Percentiles rank a stretch among this genome's conserved stretches.
Conservation (phyloP, 1,140 invertebrate species). For the Zaprionus africanus region DNA sequence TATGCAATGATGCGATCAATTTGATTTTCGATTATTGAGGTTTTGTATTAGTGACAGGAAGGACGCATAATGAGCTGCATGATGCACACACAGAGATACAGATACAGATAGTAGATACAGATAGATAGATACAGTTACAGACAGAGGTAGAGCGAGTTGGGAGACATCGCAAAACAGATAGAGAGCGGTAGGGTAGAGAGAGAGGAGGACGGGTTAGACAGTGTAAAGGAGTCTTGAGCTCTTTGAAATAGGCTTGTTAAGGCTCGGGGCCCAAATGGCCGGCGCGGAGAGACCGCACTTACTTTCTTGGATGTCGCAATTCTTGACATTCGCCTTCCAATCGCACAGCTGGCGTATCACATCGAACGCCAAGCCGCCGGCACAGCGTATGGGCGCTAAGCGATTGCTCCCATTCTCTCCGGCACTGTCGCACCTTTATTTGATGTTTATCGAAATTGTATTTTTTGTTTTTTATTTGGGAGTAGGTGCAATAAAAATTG, state of each 20-base stretch:
- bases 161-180: conserved; percentile 32
- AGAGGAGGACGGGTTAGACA: conserved; percentile 26
- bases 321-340: conserved; percentile 98
- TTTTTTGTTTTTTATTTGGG: conserved; percentile 15
- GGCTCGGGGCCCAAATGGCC: conserved; percentile 35
- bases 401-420: conserved; percentile 93
- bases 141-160: conserved; percentile 22
- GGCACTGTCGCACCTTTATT: conserved; percentile 93
- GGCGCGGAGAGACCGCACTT: conserved; percentile 85
- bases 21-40: conserved; percentile 19
- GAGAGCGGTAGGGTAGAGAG: not conserved
- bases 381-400: conserved; percentile 94
- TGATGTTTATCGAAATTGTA: conserved; percentile 32
- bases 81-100: conserved; percentile 35
- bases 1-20: conserved; percentile 68
- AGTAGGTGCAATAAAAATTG: conserved; percentile 33
- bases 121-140: conserved; percentile 32
- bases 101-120: conserved; percentile 52
- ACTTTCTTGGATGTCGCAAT: conserved; percentile 96
- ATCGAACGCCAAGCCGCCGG: conserved; percentile 96
- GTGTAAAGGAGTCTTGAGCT: conserved; percentile 48
- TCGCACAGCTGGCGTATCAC: conserved; percentile 97
- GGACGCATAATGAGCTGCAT: conserved; percentile 38
- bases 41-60: conserved; percentile 62
- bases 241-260: conserved; percentile 50